Percentiles rank a stretch among this genome's conserved stretches.
These are phyloP conservation scores for Diloba caeruleocephala DNA, from an alignment of 2,888 invertebrate genomes.

Conservation along the genomic window DNA sequence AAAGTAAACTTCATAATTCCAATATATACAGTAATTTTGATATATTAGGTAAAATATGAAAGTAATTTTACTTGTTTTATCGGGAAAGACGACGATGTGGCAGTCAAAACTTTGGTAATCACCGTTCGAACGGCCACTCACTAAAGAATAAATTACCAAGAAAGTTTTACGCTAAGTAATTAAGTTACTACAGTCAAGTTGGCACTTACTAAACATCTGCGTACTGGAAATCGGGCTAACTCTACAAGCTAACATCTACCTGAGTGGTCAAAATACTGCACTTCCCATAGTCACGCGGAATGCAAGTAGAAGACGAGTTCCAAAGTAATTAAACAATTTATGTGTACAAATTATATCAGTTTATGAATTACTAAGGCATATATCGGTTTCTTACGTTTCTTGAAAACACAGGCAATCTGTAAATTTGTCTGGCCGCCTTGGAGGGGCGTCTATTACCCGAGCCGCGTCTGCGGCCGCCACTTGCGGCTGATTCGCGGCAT, in stretches of 20 bases:
- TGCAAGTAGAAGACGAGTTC: slow-evolving; percentile 20
- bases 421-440: no score
- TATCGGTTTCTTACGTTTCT: no score
- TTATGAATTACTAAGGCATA: no score
- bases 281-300: slow-evolving; percentile 24
- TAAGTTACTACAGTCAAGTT: slow-evolving; percentile 68
- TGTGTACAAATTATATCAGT: slow-evolving; percentile 3
- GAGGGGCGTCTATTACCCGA: no score
- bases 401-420: no score
- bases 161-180: slow-evolving; percentile 72
- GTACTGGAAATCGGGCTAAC: slow-evolving; percentile 41
- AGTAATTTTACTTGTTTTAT: slow-evolving; percentile 49
- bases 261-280: slow-evolving; percentile 22
- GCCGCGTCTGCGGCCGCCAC: no score
- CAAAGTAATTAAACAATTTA: slow-evolving; percentile 8
- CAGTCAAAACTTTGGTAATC: slow-evolving; percentile 75
- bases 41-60: slow-evolving; percentile 34
- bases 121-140: slow-evolving; percentile 72
- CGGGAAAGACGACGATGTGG: slow-evolving; percentile 25
- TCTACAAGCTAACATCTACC: slow-evolving; percentile 35
- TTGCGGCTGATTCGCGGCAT: no score
- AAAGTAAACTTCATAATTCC: no score
- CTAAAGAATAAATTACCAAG: slow-evolving; percentile 77
- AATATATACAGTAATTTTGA: slow-evolving; percentile 23
- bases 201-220: slow-evolving; percentile 51